A percentile compares a stretch with the other conserved stretches of the same genome.
These are phyloP conservation scores for Eupithecia inturbata DNA, from an alignment of 2,888 invertebrate genomes.

Conservation along the genomic window DNA sequence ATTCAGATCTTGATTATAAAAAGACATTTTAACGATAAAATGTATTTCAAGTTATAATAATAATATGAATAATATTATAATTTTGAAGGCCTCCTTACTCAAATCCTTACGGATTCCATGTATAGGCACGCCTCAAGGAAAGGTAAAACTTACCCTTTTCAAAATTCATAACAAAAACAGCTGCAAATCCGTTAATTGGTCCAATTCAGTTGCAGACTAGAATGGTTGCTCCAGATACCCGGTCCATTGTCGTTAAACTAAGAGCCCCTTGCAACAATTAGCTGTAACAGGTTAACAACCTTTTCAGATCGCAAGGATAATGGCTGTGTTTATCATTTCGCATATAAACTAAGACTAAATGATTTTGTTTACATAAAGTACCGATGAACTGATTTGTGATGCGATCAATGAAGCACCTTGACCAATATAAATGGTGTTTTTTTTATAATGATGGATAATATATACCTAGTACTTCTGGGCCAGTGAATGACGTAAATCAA, in stretches of 20 bases:
- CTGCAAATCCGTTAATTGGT: slow-evolving; percentile 33
- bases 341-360: too few relatives aligned
- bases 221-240: slow-evolving; percentile 57
- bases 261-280: slow-evolving; percentile 77
- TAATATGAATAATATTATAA: too few relatives aligned
- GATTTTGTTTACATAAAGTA: too few relatives aligned
- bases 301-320: slow-evolving; percentile 7
- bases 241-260: slow-evolving; percentile 66
- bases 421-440: too few relatives aligned
- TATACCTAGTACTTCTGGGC: too few relatives aligned
- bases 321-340: neutral
- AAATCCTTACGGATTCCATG: neutral
- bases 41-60: neutral
- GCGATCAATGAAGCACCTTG: too few relatives aligned
- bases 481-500: too few relatives aligned
- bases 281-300: slow-evolving; percentile 41
- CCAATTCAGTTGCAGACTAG: slow-evolving; percentile 48
- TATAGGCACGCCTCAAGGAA: neutral
- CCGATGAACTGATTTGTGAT: too few relatives aligned
- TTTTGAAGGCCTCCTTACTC: too few relatives aligned
- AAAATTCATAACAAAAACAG: slow-evolving; percentile 11
- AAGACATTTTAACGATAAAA: neutral
- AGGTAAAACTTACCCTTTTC: neutral
- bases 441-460: too few relatives aligned
- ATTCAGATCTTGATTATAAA: neutral